Percentiles rank a stretch among this genome's conserved stretches.
These are phyloP conservation scores for Epiperipatus broadwayi DNA, from an alignment of 2,888 invertebrate genomes.

Conservation along the genomic window DNA sequence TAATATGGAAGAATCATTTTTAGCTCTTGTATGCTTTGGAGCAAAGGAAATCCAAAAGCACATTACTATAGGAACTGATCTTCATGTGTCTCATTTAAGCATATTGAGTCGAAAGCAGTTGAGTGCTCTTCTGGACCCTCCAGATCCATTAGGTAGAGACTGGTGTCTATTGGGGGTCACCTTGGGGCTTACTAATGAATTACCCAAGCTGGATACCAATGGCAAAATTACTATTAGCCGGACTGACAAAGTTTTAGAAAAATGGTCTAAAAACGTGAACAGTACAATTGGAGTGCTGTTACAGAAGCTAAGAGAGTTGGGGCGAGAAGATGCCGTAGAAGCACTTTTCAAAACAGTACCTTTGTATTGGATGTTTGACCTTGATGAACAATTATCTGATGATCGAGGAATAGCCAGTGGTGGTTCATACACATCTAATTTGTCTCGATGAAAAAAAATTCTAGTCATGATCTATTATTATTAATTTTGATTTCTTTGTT, in stretches of 20 bases:
- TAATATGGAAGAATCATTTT: conserved; percentile 35
- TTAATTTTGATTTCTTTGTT: too few relatives aligned
- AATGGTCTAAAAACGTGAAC: conserved; percentile 32
- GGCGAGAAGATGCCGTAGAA: conserved; percentile 40
- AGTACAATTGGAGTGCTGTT: conserved; percentile 36
- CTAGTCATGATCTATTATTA: too few relatives aligned
- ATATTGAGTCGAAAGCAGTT: conserved; percentile 36
- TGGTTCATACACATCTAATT: too few relatives aligned
- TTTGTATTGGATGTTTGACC: conserved; percentile 27
- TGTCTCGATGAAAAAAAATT: too few relatives aligned
- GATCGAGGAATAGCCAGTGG: too few relatives aligned
- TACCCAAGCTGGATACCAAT: conserved; percentile 32
- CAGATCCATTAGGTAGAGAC: conserved; percentile 36
- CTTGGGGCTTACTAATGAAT: conserved; percentile 35
- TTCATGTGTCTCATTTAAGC: conserved; percentile 40
- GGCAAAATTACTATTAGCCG: conserved; percentile 20
- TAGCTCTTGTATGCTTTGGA: conserved; percentile 40
- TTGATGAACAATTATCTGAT: too few relatives aligned
- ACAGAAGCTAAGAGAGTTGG: conserved; percentile 38
- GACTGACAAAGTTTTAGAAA: conserved; percentile 29
- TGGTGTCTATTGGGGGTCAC: conserved; percentile 37
- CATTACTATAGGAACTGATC: conserved; percentile 36
- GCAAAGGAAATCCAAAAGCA: conserved; percentile 31
- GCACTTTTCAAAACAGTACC: conserved; percentile 38
- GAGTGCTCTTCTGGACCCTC: conserved; percentile 32